A percentile compares a stretch with the other conserved stretches of the same genome.
Conservation (phyloP, 2,797 vertebrate species). For the Anisognathus igniventris region DNA sequence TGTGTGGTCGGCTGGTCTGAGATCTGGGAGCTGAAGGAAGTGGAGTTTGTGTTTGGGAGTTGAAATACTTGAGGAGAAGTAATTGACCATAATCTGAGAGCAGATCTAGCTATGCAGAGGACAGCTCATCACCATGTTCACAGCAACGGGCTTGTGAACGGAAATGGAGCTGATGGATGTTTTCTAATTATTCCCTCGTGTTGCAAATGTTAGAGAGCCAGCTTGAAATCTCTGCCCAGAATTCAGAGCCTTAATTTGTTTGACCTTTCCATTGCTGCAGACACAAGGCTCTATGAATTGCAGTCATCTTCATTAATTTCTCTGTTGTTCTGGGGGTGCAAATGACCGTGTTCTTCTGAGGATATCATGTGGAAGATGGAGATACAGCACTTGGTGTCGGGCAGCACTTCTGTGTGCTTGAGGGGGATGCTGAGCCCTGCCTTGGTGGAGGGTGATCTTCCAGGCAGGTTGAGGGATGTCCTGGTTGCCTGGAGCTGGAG, state of each 20-base stretch:
- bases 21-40: slow-evolving; percentile 10
- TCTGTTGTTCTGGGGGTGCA: slow-evolving; percentile 43
- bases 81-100: slow-evolving; percentile 57
- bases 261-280: slow-evolving; percentile 64
- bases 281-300: slow-evolving; percentile 31
- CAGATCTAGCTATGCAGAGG: slow-evolving; percentile 37
- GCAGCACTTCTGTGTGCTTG: not conserved
- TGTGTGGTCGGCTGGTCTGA: not conserved
- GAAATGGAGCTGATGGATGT: slow-evolving; percentile 64
- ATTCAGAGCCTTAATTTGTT: slow-evolving; percentile 63
- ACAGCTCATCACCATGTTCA: slow-evolving; percentile 57
- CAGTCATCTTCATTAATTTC: slow-evolving; percentile 56
- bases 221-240: slow-evolving; percentile 60
- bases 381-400: fast-evolving
- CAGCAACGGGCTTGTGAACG: slow-evolving; percentile 11
- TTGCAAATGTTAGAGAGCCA: slow-evolving; percentile 42
- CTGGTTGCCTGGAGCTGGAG: not conserved
- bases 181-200: slow-evolving; percentile 67
- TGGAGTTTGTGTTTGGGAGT: not conserved
- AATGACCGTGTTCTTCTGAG: not conserved
- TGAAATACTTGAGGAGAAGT: slow-evolving; percentile 34
- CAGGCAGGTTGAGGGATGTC: not conserved
- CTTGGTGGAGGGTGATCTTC: not conserved
- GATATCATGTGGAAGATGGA: not conserved
- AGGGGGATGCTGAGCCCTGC: not conserved